Base-by-base conservation (phyloP, 2,888 invertebrate genomes). In the Oligia strigilis region DNA sequence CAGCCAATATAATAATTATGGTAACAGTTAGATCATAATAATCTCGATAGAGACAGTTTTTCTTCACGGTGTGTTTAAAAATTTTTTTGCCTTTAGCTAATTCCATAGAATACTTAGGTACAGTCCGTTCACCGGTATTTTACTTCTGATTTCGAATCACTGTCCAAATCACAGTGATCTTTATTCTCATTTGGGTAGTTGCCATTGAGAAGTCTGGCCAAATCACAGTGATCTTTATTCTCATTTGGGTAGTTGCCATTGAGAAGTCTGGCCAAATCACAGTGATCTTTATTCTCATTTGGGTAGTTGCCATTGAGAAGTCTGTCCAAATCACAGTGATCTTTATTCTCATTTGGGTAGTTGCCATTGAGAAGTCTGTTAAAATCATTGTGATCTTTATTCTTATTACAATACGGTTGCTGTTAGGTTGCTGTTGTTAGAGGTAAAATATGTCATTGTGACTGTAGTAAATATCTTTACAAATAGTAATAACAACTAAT, bases 401-500 rank as follows among this genome's bases (percentile, higher is more conserved):
- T 58, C 0, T 58, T 9, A n/a, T 58, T 9, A n/a, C 3, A 58
- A 58, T 58, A 58, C n/a, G 23, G 58, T 58, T 58, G 11, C 23
- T 5, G 11, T 11, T 58, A 23, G 9, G 58, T 58, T 58, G 58
- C 58, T 58, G 58, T n/a, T n/a, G 23, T 58, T 4, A n/a, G 23
- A 23, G 23, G 23, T 58, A 58, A 58, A 58, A 58, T 58, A 4
- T 29, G 29, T 29, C 29, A 58, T 58, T 58, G 23, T 58, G 23
- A 11, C 58, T 58, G 23, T 58, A 23, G 9, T 52, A 55, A 71
- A 62, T 40, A 72, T 65, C 23, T 72, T 65, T 40, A 66, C 29
- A 64, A 64, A 76, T 36, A 11, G 1, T 29, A 52, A 14, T 43
- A 52, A n/a, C 29, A 62, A 82, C 64, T 55, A 79, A 36, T 36